Conservation (phyloP, 23 tunicate genomes). For the Styela plicata region DNA sequence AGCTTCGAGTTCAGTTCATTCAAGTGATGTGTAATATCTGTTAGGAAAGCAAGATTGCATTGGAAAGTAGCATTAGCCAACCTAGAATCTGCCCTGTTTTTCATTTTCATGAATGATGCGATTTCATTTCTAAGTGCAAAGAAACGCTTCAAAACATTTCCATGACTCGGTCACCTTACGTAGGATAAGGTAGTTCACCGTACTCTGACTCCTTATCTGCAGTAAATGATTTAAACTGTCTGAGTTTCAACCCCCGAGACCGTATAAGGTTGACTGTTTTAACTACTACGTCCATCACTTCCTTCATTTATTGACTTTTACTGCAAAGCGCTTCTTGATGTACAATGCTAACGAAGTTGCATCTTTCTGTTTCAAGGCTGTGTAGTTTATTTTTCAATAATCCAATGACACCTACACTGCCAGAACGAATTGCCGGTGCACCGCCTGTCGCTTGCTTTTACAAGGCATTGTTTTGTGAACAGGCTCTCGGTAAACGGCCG, state of each 20-base stretch:
- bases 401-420: not conserved
- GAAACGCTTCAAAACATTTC: slow-evolving; percentile 17
- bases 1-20: slow-evolving; percentile 24
- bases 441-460: slow-evolving; percentile 12
- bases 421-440: not conserved
- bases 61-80: slow-evolving; percentile 27
- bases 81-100: slow-evolving; percentile 31
- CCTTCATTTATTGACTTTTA: slow-evolving; percentile 45
- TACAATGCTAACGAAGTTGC: slow-evolving; percentile 38
- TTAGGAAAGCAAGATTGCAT: slow-evolving; percentile 38
- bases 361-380: slow-evolving; percentile 28
- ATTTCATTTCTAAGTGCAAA: slow-evolving; percentile 45
- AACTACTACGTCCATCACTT: slow-evolving; percentile 44
- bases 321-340: slow-evolving; percentile 51
- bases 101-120: slow-evolving; percentile 40
- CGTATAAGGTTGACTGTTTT: slow-evolving; percentile 60
- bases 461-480: slow-evolving; percentile 7
- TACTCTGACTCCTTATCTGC: slow-evolving; percentile 40
- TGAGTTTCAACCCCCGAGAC: slow-evolving; percentile 44
- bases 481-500: slow-evolving; percentile 23
- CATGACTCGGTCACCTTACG: slow-evolving; percentile 54
- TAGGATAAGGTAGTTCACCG: slow-evolving; percentile 43
- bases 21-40: slow-evolving; percentile 37
- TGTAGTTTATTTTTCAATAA: slow-evolving; percentile 16
- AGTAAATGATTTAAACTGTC: slow-evolving; percentile 45